Evolutionary conservation across 2,113 vertebrate genomes (phyloP).

Genomic region (Hydrochoerus hydrochaeris): DNA sequence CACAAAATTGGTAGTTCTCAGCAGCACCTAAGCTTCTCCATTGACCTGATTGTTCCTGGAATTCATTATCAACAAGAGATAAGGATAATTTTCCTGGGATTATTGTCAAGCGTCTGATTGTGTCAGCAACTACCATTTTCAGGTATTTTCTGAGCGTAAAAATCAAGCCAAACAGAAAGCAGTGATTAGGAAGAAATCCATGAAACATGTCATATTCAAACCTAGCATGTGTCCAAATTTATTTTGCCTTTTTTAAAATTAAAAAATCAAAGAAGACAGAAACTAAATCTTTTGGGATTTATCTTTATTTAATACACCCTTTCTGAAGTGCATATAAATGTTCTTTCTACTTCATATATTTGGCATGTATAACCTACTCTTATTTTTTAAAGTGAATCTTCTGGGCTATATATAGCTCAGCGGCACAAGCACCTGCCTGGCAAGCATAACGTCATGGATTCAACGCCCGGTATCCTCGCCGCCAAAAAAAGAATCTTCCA

Average conservation of each 20-base stretch:
- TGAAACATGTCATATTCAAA: constrained; percentile 47
- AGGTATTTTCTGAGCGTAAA: constrained; percentile 62
- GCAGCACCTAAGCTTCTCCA: constrained; percentile 71
- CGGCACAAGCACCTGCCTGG: too few relatives aligned
- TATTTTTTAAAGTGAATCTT: constrained; percentile 11
- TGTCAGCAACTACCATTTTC: constrained; percentile 66
- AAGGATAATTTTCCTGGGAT: constrained; percentile 71
- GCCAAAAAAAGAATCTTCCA: not conserved
- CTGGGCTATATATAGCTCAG: not conserved
- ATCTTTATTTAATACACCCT: constrained; percentile 39
- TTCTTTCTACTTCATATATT: constrained; percentile 38
- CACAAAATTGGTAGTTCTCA: constrained; percentile 78
- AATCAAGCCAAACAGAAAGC: not conserved
- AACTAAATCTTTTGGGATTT: constrained; percentile 14
- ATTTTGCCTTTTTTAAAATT: constrained; percentile 54
- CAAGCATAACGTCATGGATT: too few relatives aligned
- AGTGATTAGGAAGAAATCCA: constrained; percentile 63
- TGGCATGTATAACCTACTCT: constrained; percentile 1
- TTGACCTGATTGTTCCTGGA: constrained; percentile 77
- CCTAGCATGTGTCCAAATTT: constrained; percentile 12
- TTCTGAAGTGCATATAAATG: constrained; percentile 32
- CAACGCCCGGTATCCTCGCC: too few relatives aligned
- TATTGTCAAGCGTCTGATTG: constrained; percentile 70
- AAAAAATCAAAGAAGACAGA: constrained; percentile 58
- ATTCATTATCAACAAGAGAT: constrained; percentile 77